Evolutionary conservation across 1,140 invertebrate genomes (phyloP).

Genomic region (Ceratoteleas bidentatus): DNA sequence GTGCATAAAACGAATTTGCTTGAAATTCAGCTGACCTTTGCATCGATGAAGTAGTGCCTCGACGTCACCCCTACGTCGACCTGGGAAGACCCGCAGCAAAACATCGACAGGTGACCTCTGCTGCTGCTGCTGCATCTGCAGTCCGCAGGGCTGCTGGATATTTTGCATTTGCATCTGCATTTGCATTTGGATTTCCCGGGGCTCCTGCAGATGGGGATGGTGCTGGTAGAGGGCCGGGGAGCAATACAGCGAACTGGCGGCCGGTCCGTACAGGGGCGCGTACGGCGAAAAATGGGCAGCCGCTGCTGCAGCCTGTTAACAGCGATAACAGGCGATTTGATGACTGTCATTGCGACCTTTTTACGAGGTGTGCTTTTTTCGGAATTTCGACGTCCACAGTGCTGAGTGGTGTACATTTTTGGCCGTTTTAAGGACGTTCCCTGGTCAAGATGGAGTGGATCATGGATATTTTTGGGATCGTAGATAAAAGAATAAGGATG

Average conservation of each 20-base stretch:
- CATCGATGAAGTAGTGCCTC: conserved; percentile 88
- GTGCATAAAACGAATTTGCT: no score
- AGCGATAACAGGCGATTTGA: background rate
- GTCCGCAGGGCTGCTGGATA: conserved; percentile 73
- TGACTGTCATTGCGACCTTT: no score
- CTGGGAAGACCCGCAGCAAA: conserved; percentile 91
- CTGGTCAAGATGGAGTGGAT: no score
- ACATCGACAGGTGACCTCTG: conserved; percentile 88
- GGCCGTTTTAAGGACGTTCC: no score
- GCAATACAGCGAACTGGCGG: conserved; percentile 77
- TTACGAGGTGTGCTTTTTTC: no score
- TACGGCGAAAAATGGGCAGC: conserved; percentile 77
- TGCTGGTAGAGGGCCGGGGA: conserved; percentile 80
- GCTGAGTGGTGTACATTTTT: no score
- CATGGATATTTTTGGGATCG: no score
- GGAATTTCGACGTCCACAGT: no score
- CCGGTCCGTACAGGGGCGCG: conserved; percentile 76
- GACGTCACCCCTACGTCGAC: conserved; percentile 90
- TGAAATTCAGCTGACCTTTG: conserved; percentile 81
- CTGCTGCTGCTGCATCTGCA: conserved; percentile 76
- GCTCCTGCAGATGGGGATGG: conserved; percentile 75
- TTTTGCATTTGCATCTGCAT: conserved; percentile 80
- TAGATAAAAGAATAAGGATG: no score
- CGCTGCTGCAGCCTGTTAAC: conserved; percentile 71
- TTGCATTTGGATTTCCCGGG: conserved; percentile 77